phyloP scores from a whole-genome alignment of 1,140 invertebrate genomes.

The Leptinotarsa defecta region DNA sequence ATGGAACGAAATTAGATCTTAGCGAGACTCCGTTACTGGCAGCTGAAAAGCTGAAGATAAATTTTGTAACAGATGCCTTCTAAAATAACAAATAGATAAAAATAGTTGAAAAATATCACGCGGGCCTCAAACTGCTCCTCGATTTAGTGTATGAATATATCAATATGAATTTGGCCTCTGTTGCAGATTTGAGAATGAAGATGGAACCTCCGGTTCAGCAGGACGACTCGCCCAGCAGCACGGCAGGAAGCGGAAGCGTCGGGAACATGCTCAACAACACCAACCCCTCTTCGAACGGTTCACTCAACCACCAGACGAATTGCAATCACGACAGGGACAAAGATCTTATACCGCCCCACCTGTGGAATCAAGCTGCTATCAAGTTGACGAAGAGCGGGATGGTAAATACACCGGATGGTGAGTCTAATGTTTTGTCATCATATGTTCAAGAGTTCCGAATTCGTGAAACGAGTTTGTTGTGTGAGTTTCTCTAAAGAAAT shows the following conservation, averaged over 20 bases:
- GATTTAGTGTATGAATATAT: no score
- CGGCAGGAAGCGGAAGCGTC: conserved; percentile 41
- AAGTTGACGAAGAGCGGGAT: conserved; percentile 61
- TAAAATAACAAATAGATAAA: no score
- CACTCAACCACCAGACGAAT: conserved; percentile 49
- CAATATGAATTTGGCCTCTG: no score
- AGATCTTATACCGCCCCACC: conserved; percentile 59
- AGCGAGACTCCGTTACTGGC: no score
- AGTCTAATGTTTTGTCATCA: conserved; percentile 40
- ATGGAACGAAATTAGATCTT: no score
- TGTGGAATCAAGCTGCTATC: conserved; percentile 61
- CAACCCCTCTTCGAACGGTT: conserved; percentile 52
- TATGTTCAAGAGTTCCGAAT: not conserved
- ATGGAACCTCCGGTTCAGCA: conserved; percentile 62
- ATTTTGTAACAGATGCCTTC: no score
- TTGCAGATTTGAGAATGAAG: conserved; percentile 66
- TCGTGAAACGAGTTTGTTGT: not conserved
- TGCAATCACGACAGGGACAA: conserved; percentile 54
- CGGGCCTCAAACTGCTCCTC: no score
- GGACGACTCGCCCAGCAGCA: conserved; percentile 60
- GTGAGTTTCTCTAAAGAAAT: no score
- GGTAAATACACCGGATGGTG: conserved; percentile 66
- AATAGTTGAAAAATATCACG: no score
- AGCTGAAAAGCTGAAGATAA: no score
- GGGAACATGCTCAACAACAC: conserved; percentile 30